Conservation (phyloP, 2,113 vertebrate genomes). For the Syrmaticus mikado region DNA sequence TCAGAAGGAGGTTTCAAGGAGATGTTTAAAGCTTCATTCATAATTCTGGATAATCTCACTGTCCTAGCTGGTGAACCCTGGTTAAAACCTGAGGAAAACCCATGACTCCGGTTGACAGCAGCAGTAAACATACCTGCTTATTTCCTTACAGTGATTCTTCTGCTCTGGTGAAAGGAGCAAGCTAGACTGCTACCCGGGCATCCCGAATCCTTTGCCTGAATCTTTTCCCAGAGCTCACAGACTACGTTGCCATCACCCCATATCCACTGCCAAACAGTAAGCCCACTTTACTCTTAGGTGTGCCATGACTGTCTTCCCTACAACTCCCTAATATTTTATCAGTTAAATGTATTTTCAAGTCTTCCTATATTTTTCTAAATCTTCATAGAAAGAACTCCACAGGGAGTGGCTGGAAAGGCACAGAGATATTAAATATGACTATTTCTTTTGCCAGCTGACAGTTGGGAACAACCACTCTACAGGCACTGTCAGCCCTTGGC, state of each 20-base stretch:
- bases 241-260: not conserved
- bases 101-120: not conserved
- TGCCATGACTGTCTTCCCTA: not conserved
- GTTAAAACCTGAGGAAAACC: not conserved
- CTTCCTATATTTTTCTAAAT: not conserved
- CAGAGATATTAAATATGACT: not conserved
- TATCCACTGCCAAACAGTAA: not conserved
- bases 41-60: not conserved
- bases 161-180: not conserved
- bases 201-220: not conserved
- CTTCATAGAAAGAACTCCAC: not conserved
- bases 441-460: not conserved
- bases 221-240: not conserved
- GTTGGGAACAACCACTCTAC: not conserved
- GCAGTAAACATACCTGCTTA: not conserved
- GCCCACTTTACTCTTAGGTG: not conserved
- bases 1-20: not conserved
- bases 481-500: rapidly evolving
- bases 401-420: not conserved
- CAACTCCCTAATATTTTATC: not conserved
- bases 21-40: slow-evolving; percentile 16
- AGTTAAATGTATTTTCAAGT: not conserved
- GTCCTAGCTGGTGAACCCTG: not conserved
- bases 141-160: not conserved
- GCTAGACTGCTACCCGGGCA: not conserved